Percentiles rank a stretch among this genome's conserved stretches.
These are phyloP conservation scores for Globodera ellingtonae DNA, from an alignment of 1,140 invertebrate genomes.

Conservation along the genomic window DNA sequence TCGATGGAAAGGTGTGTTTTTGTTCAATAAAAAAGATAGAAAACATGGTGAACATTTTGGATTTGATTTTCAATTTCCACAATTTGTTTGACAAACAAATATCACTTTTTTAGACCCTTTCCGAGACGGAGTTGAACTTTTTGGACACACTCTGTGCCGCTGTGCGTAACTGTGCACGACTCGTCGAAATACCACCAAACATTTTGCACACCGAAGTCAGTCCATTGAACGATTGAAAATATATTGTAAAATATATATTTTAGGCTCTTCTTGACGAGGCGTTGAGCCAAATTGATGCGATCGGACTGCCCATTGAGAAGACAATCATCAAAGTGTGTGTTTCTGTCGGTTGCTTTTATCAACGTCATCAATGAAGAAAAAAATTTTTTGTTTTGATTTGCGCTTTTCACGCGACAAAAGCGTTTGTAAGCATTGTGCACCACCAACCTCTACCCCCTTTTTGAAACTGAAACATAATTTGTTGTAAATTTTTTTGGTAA, in stretches of 20 bases:
- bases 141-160: conserved; percentile 44
- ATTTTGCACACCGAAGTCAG: conserved; percentile 50
- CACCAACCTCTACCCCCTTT: too few relatives aligned
- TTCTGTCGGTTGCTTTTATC: background rate
- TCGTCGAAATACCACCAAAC: conserved; percentile 57
- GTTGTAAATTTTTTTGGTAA: background rate
- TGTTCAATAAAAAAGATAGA: too few relatives aligned
- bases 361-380: too few relatives aligned
- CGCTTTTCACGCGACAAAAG: background rate
- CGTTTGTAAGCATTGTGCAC: background rate
- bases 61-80: too few relatives aligned
- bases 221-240: background rate
- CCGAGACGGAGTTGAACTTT: conserved; percentile 50
- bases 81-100: too few relatives aligned
- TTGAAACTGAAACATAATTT: too few relatives aligned
- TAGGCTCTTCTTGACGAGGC: conserved; percentile 58
- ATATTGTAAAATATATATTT: background rate
- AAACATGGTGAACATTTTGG: too few relatives aligned
- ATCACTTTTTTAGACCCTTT: conserved; percentile 43
- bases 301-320: conserved; percentile 34
- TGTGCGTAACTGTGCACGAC: conserved; percentile 47
- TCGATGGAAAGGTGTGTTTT: conserved; percentile 46
- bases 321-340: conserved; percentile 52
- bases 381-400: background rate
- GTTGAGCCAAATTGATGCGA: conserved; percentile 35